Evolutionary conservation across 2,113 vertebrate genomes (phyloP), one percentile per base, ranked within the genome.

Genomic region (Odocoileus hemionus): DNA sequence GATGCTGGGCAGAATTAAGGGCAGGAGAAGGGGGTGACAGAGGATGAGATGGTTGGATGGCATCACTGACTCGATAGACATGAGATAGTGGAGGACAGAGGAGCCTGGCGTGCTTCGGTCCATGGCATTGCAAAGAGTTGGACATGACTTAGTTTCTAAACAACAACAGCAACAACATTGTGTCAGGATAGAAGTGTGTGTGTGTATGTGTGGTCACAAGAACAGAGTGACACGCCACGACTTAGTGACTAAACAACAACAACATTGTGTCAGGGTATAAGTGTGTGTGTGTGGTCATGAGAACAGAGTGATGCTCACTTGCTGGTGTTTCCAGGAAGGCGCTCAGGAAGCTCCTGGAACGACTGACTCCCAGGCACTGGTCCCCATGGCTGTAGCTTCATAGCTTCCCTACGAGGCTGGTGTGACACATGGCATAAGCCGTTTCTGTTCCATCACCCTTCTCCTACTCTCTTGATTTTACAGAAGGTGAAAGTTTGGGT

Each of bases 371-470:
- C 3, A 7, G 47, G 26, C 17, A 0, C 36, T 21, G 52, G 52
- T 11, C 58, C 4, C 6, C 5, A 10, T 26, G 43, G 57, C 64
- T 30, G n/a, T 8, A 25, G 54, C 10, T 0, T 54, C 33, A n/a
- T 8, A 15, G n/a, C 13, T 1, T 58, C 36, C 43, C 39, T 61
- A 2, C 6, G 6, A 7, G 50, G 70, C 54, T 39, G 39, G 6
- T 36, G 19, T n/a, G 88, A 64, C 15, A 6, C 14, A 0, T 3
- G 15, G 4, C 1, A 1, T 6, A 2, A 4, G 0, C 5, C 1
- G 6, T n/a, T 26, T 83, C 39, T 64, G 0, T 30, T 8, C 28
- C 36, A 25, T 39, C 33, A 78, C 16, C 28, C 26, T 1, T 11
- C 25, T 7, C 36, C 39, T 4, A 10, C 54, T 16, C 4, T 33